These are phyloP conservation scores for Drosophila sp. DNA, from an alignment of 1,140 invertebrate species.

Conservation along the genomic window DNA sequence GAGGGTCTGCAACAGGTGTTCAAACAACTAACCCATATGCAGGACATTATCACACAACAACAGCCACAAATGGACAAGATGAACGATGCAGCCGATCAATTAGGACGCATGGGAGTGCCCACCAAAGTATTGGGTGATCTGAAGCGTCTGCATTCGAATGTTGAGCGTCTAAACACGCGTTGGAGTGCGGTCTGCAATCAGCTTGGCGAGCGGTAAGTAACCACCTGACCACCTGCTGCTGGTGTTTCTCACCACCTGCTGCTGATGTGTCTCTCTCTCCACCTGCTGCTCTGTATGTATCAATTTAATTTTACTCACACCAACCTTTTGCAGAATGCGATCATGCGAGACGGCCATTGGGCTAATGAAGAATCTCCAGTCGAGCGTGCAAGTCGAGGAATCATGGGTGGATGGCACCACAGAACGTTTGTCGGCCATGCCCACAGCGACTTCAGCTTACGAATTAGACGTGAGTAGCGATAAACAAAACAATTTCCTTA, in stretches of 20 bases:
- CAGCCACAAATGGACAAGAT: constrained; percentile 95
- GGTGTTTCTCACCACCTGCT: too few relatives aligned
- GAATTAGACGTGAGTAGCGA: constrained; percentile 82
- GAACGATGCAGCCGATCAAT: constrained; percentile 94
- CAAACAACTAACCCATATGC: constrained; percentile 85
- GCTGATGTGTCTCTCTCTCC: too few relatives aligned
- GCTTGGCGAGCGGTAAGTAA: constrained; percentile 91
- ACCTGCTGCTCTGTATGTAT: background rate
- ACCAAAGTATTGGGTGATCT: constrained; percentile 90
- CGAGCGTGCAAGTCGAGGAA: constrained; percentile 92
- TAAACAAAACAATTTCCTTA: constrained; percentile 26
- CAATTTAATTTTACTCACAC: constrained; percentile 37
- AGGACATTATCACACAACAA: constrained; percentile 92
- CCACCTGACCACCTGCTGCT: constrained; percentile 49
- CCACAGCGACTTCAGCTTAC: constrained; percentile 82
- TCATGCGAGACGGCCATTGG: constrained; percentile 94
- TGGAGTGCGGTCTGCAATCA: constrained; percentile 97
- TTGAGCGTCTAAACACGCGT: constrained; percentile 92
- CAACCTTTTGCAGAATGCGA: constrained; percentile 86
- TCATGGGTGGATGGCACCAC: constrained; percentile 92
- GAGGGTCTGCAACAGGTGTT: constrained; percentile 88
- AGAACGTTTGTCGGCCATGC: constrained; percentile 79
- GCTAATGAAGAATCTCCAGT: constrained; percentile 93
- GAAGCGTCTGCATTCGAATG: constrained; percentile 96
- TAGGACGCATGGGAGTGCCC: constrained; percentile 89